These are phyloP conservation scores for Caenorhabditis tropicalis DNA, from an alignment of 1,140 invertebrate genomes.

Conservation along the genomic window DNA sequence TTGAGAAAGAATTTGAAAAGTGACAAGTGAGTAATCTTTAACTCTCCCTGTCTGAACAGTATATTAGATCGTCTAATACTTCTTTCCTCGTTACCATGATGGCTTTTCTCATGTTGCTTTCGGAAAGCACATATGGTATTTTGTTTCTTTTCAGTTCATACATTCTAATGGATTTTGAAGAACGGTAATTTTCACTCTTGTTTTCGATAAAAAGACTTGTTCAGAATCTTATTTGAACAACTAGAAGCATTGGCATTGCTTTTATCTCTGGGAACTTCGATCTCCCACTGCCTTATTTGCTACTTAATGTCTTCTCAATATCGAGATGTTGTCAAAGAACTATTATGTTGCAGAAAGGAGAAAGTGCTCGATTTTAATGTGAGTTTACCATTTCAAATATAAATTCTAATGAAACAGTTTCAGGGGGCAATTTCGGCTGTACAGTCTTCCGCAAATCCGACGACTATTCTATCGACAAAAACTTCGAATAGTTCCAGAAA, in stretches of 20 bases:
- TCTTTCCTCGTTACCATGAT: not conserved
- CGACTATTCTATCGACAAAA: too few relatives aligned
- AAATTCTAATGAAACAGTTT: too few relatives aligned
- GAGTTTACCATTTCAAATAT: not conserved
- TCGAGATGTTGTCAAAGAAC: not conserved
- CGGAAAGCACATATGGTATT: not conserved
- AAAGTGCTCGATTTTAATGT: not conserved
- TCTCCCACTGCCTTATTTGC: not conserved
- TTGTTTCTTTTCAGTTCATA: not conserved
- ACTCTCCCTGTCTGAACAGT: too few relatives aligned
- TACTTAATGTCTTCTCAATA: not conserved
- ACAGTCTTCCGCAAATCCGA: too few relatives aligned
- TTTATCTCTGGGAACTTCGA: not conserved
- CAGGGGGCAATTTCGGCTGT: too few relatives aligned
- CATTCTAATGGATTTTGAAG: not conserved
- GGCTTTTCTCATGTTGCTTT: not conserved
- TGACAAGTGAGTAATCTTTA: not conserved
- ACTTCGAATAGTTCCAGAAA: too few relatives aligned
- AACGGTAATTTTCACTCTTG: not conserved
- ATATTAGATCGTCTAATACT: not conserved
- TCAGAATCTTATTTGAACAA: not conserved
- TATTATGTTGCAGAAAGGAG: not conserved
- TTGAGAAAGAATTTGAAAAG: not conserved
- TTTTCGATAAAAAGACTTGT: not conserved
- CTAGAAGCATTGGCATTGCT: not conserved